phyloP scores from a whole-genome alignment of 1,140 invertebrate species.

The Acromyrmex charruanus region DNA sequence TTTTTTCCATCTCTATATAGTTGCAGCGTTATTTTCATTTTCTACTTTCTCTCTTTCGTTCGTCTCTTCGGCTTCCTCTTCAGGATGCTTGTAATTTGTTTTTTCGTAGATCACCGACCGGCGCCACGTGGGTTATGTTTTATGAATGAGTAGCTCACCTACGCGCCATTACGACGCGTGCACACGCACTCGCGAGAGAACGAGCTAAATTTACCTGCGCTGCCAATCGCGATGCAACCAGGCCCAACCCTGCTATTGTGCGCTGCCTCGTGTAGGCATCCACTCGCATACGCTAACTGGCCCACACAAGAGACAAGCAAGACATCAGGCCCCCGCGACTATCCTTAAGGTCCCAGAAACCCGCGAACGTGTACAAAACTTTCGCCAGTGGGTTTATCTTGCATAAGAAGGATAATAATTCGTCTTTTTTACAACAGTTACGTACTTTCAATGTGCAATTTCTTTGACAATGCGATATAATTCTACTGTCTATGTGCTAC shows the following conservation, averaged over 20 bases:
- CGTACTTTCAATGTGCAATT: constrained; percentile 9
- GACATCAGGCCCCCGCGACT: constrained; percentile 14
- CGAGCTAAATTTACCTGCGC: constrained; percentile 73
- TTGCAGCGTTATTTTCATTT: background rate
- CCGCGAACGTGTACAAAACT: constrained; percentile 39
- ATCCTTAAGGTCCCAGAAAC: constrained; percentile 33
- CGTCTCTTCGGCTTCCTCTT: constrained; percentile 26
- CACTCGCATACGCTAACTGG: constrained; percentile 57
- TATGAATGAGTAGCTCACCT: constrained; percentile 81
- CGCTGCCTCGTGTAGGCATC: constrained; percentile 70
- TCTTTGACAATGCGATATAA: background rate
- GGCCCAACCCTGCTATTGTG: constrained; percentile 77
- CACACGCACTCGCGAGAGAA: constrained; percentile 35
- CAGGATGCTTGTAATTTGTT: constrained; percentile 4
- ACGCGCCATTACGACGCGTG: constrained; percentile 74
- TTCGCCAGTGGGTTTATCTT: constrained; percentile 56
- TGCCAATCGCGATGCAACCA: constrained; percentile 61
- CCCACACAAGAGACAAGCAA: constrained; percentile 64
- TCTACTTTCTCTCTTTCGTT: background rate
- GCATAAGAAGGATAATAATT: constrained; percentile 27
- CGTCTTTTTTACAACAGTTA: constrained; percentile 30
- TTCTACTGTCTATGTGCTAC: background rate
- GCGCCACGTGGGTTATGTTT: constrained; percentile 79
- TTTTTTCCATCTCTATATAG: background rate
- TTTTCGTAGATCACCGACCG: constrained; percentile 10